These are phyloP conservation scores for Drosophila greeni DNA, from an alignment of 2,888 invertebrate genomes.

Conservation along the genomic window DNA sequence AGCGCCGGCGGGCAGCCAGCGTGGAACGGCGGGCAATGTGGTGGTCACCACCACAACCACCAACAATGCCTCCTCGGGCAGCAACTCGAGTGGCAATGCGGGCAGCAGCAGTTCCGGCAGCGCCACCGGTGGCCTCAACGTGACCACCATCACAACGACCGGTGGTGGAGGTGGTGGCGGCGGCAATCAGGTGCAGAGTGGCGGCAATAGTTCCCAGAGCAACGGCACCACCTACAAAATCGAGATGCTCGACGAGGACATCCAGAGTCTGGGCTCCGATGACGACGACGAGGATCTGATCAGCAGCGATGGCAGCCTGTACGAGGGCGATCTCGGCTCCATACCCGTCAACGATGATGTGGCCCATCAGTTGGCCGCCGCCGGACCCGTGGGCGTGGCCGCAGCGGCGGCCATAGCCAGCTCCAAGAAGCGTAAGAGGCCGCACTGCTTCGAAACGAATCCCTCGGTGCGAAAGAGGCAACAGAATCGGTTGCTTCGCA, in stretches of 20 bases:
- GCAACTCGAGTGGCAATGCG: slow-evolving; percentile 14
- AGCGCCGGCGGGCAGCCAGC: slow-evolving; percentile 62
- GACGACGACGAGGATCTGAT: slow-evolving; percentile 93
- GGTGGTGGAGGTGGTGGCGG: slow-evolving; percentile 60
- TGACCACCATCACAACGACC: slow-evolving; percentile 76
- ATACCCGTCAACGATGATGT: slow-evolving; percentile 87
- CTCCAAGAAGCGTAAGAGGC: slow-evolving; percentile 95
- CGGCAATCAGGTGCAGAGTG: slow-evolving; percentile 56
- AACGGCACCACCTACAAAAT: slow-evolving; percentile 82
- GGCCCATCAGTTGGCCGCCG: slow-evolving; percentile 96
- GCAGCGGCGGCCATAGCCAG: slow-evolving; percentile 98
- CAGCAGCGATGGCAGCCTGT: slow-evolving; percentile 88
- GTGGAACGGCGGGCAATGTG: slow-evolving; percentile 50
- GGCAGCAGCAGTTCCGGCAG: slow-evolving; percentile 41
- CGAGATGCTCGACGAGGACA: slow-evolving; percentile 84
- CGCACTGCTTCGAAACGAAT: slow-evolving; percentile 97
- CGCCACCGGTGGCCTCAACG: slow-evolving; percentile 69
- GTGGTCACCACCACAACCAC: slow-evolving; percentile 54
- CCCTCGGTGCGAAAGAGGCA: slow-evolving; percentile 97
- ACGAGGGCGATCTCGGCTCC: slow-evolving; percentile 91
- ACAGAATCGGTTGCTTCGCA: slow-evolving; percentile 93
- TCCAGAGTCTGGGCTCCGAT: slow-evolving; percentile 83
- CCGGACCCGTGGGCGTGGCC: slow-evolving; percentile 97
- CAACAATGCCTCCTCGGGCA: slow-evolving; percentile 23
- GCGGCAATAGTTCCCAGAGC: slow-evolving; percentile 54